phyloP scores from a whole-genome alignment of 2,888 invertebrate genomes.

The Morinoia aosen region DNA sequence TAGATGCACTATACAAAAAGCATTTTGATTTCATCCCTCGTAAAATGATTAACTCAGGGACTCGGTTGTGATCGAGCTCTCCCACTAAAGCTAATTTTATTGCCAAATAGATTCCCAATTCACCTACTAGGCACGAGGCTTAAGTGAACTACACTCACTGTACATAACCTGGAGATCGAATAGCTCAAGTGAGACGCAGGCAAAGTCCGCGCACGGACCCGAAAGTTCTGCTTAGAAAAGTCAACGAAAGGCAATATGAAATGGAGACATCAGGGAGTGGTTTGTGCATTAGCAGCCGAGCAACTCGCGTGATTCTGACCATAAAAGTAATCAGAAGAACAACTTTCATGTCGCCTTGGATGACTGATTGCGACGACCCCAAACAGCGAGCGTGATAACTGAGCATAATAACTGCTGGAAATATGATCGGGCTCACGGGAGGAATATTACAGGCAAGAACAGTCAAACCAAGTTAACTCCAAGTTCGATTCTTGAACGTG shows the following conservation, averaged over 20 bases:
- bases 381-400: neutral
- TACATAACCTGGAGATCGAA: neutral
- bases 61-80: neutral
- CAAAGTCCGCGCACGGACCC: neutral
- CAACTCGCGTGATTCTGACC: neutral
- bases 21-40: neutral
- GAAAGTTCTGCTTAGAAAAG: neutral
- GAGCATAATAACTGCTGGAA: neutral
- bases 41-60: neutral
- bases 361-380: neutral
- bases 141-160: neutral
- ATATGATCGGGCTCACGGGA: neutral
- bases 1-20: neutral
- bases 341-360: neutral
- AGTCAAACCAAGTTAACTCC: neutral
- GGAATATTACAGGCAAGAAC: neutral
- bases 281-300: neutral
- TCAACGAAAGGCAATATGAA: neutral
- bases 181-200: neutral
- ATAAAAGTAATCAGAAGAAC: conserved; percentile 17
- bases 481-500: neutral
- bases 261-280: neutral
- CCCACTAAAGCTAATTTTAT: neutral
- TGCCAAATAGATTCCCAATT: neutral
- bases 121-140: neutral